These are phyloP conservation scores for Squalus acanthias DNA, from an alignment of 2,797 vertebrate genomes.

Conservation along the genomic window DNA sequence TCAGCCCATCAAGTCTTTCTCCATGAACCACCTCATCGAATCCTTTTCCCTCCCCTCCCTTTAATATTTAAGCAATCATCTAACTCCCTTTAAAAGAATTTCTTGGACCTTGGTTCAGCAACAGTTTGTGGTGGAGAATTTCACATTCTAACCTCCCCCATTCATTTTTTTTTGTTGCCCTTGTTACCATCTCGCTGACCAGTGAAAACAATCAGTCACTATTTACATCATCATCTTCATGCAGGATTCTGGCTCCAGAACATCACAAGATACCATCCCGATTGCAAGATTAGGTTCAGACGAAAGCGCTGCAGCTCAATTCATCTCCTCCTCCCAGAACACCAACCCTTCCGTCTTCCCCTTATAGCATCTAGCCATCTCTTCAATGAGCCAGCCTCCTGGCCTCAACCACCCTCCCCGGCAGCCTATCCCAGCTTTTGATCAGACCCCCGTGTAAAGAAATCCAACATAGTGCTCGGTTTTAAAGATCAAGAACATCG, in stretches of 20 bases:
- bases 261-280: background rate
- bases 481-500: no score
- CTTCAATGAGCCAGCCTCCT: background rate
- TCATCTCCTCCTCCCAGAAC: background rate
- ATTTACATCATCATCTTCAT: background rate
- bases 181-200: background rate
- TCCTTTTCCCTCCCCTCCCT: background rate
- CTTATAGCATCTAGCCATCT: background rate
- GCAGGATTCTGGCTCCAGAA: background rate
- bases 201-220: background rate
- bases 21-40: background rate
- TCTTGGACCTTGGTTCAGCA: background rate
- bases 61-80: background rate
- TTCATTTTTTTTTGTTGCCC: background rate
- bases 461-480: no score
- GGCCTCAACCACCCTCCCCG: background rate
- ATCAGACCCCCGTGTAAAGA: background rate
- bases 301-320: background rate
- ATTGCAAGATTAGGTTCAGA: background rate
- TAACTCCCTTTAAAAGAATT: background rate
- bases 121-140: background rate
- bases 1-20: background rate
- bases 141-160: background rate
- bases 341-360: background rate
- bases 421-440: background rate